These are phyloP conservation scores for Marmota monax DNA, from an alignment of 2,113 vertebrate species.

Conservation along the genomic window DNA sequence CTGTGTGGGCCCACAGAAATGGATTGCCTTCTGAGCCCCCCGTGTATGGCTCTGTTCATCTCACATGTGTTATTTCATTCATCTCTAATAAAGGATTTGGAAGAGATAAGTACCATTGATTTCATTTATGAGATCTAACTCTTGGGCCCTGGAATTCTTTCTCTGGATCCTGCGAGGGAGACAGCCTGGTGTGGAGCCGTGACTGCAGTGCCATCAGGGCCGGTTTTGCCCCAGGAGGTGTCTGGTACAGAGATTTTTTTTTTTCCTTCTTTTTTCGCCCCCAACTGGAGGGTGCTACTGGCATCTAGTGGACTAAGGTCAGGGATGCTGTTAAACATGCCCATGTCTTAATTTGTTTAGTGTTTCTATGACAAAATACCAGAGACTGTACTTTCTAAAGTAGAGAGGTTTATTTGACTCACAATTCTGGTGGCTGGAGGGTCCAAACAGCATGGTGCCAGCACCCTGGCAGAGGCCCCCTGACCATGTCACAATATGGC, in stretches of 20 bases:
- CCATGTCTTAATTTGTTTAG: neutral
- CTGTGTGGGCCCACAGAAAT: neutral
- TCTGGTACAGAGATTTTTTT: neutral
- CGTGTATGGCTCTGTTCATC: slow-evolving; percentile 45
- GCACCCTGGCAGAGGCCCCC: no score
- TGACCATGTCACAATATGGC: neutral
- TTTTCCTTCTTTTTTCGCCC: neutral
- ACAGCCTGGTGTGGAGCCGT: neutral
- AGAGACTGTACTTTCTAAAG: neutral
- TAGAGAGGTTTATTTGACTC: neutral
- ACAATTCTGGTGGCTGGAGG: neutral
- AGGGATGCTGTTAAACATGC: neutral
- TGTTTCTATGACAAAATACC: neutral
- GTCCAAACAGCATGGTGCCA: neutral
- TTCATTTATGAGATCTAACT: slow-evolving; percentile 28
- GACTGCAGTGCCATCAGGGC: neutral
- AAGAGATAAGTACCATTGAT: neutral
- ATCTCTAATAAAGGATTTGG: slow-evolving; percentile 69
- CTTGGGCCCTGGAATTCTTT: slow-evolving; percentile 9
- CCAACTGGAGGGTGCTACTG: neutral
- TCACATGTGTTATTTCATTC: slow-evolving; percentile 51
- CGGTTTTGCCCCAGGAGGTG: neutral
- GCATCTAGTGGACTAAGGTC: neutral
- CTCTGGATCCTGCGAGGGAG: neutral
- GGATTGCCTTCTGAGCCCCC: neutral